phyloP scores from a whole-genome alignment of 2,888 invertebrate species.

The Artemia sinica region DNA sequence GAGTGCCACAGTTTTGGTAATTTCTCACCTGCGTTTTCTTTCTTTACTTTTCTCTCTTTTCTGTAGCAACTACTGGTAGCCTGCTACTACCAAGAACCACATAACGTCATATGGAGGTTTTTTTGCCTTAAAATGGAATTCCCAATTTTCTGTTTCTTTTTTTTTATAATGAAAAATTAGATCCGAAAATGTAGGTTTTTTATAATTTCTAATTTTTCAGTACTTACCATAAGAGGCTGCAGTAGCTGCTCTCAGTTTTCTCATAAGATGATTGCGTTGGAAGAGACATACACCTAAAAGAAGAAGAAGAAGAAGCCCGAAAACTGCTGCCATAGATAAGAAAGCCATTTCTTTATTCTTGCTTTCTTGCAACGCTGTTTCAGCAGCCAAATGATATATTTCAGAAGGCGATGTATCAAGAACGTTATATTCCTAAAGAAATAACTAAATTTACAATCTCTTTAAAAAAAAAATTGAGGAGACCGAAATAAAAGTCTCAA shows the following conservation, averaged over 20 bases:
- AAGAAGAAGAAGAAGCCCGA: slow-evolving; percentile 57
- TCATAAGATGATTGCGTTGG: slow-evolving; percentile 61
- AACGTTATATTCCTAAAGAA: slow-evolving; percentile 63
- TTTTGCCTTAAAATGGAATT: too few relatives aligned
- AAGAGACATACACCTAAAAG: slow-evolving; percentile 63
- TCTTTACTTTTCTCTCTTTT: too few relatives aligned
- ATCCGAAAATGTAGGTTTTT: too few relatives aligned
- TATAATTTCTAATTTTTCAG: too few relatives aligned
- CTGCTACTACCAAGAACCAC: too few relatives aligned
- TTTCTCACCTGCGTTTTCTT: too few relatives aligned
- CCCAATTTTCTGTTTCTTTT: neutral
- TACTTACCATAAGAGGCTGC: slow-evolving; percentile 71
- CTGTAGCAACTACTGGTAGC: too few relatives aligned
- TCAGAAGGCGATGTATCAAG: slow-evolving; percentile 74
- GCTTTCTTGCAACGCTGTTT: slow-evolving; percentile 22
- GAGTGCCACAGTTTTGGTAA: too few relatives aligned
- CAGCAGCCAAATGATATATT: slow-evolving; percentile 24
- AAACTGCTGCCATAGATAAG: slow-evolving; percentile 59
- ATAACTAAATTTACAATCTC: neutral
- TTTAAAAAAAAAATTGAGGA: too few relatives aligned
- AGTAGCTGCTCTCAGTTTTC: slow-evolving; percentile 79
- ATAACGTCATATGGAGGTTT: too few relatives aligned
- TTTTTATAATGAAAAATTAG: too few relatives aligned
- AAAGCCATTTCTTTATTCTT: slow-evolving; percentile 39
- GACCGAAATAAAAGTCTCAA: too few relatives aligned